A percentile compares a stretch with the other conserved stretches of the same genome.
Conservation (phyloP, 1,140 invertebrate genomes). For the Drosophila prosaltans region DNA sequence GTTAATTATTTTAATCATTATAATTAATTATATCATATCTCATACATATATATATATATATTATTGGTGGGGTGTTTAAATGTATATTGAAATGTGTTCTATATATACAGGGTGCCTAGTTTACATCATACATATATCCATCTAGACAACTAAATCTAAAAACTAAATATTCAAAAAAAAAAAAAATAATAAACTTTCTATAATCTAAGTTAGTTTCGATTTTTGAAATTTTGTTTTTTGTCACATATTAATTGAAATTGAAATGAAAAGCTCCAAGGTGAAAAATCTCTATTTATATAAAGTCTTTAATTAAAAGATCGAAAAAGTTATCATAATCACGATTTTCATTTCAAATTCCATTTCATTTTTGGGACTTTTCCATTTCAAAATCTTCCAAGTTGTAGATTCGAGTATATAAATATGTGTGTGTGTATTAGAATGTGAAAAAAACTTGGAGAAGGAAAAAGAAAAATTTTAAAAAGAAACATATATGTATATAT, state of each 20-base stretch:
- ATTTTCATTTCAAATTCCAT: too few relatives aligned
- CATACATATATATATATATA: not conserved
- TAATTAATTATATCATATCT: not conserved
- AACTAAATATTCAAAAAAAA: not conserved
- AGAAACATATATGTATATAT: too few relatives aligned
- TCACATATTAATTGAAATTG: too few relatives aligned
- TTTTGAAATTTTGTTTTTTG: not conserved
- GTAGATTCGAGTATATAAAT: constrained; percentile 21
- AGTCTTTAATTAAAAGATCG: too few relatives aligned
- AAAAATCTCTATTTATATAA: too few relatives aligned
- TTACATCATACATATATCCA: constrained; percentile 1
- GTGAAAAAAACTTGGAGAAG: too few relatives aligned
- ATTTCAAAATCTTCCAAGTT: not conserved
- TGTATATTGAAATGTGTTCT: constrained; percentile 8
- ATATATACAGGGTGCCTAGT: constrained; percentile 10
- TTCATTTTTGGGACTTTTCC: not conserved
- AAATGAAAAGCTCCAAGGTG: too few relatives aligned
- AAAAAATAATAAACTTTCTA: not conserved
- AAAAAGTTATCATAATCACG: too few relatives aligned
- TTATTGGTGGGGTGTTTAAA: constrained; percentile 11
- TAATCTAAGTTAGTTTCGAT: not conserved
- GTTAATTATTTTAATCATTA: not conserved
- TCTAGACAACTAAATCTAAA: not conserved
- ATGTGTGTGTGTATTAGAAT: constrained; percentile 1
- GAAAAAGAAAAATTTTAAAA: too few relatives aligned